Evolutionary conservation across 2,888 invertebrate genomes (phyloP), one percentile per base, ranked within the genome.

Genomic region (Unio pictorum): DNA sequence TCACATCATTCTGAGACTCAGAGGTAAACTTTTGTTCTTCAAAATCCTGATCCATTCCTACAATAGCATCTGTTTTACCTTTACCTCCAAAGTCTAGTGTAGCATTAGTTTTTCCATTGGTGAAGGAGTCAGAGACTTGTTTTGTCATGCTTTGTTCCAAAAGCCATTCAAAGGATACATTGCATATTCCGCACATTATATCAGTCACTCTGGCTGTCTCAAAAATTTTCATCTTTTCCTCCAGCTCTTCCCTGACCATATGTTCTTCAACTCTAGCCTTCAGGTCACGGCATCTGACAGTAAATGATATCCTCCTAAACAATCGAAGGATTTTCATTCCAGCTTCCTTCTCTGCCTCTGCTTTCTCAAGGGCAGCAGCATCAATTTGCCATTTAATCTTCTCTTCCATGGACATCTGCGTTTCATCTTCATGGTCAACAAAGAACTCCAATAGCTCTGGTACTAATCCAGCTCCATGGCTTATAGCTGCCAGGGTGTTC

Each of bases 171-270:
- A 80, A 80, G 18, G 63, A 64, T 0, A 71, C 74, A 18, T 75
- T 79, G 73, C 82, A 81, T n/a, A 78, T 72, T 2, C 78, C 79
- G 75, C 82, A 82, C 55, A 70, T 66, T 1, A 55, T 72, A 4
- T 79, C 72, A 61, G 71, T 68, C 20, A 82, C 66, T 23, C 68
- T 66, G 34, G 72, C 65, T 17, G 63, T 61, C n/a, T 61, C 65
- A 68, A 82, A 80, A 15, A 67, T 66, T 5, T 74, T 61, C 28
- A 61, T 71, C 20, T 67, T 64, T 64, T 68, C 68, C 28, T 75
- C 73, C 45, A 76, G 73, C 63, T 75, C 76, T 30, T 78, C 74
- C 18, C 73, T 69, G 20, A 66, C 68, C n/a, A 68, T 64, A 26
- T 71, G 68, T 23, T 68, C 68, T 23, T 74, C 78, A 54, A 68